Base-by-base conservation (phyloP, 2,113 vertebrate species). In the Scatophagus argus region DNA sequence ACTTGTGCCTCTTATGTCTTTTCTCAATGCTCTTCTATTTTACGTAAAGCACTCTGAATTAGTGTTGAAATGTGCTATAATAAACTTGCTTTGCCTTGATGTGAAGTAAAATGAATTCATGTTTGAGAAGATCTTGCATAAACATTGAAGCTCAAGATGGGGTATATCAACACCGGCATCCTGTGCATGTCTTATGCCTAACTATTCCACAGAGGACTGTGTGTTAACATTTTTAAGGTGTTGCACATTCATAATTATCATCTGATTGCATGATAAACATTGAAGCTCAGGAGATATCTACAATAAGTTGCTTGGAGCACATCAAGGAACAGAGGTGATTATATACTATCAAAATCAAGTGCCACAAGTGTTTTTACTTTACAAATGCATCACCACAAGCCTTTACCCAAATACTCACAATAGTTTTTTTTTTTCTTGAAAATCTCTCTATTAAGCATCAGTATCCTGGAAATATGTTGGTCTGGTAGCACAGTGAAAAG, bases 291-390 rank as follows among this genome's bases (percentile, higher is more conserved):
- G 34, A 46, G 39, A 58, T 67, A 36, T 59, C 36, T 27, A 29
- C 8, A 67, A 76, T 44, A 19, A 43, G 27, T 16, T 32, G 32
- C 56, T 59, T 38, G 9, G 0, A 77, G 56, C 34, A 56, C 14
- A 34, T 56, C 21, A 9, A 21, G 52, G 71, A 77, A 71, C 56
- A 81, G n/a, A 68, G 27, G 72, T 79, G 52, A 84, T 82, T 84
- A 81, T 44, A 47, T 13, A 56, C 55, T 31, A 23, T 68, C 55
- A 74, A 47, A 69, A 43, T 60, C 23, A 49, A 77, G 34, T 29
- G 11, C 25, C 60, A 21, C 34, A 36, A 43, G 41, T 62, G 36
- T 51, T 52, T 82, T 82, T 68, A 65, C 62, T 84, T 79, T 54
- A 44, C 55, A 63, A 43, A 46, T 55, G 25, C 13, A 34, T 60